phyloP scores from a whole-genome alignment of 2,888 invertebrate species.

The Hypsopygia costalis region DNA sequence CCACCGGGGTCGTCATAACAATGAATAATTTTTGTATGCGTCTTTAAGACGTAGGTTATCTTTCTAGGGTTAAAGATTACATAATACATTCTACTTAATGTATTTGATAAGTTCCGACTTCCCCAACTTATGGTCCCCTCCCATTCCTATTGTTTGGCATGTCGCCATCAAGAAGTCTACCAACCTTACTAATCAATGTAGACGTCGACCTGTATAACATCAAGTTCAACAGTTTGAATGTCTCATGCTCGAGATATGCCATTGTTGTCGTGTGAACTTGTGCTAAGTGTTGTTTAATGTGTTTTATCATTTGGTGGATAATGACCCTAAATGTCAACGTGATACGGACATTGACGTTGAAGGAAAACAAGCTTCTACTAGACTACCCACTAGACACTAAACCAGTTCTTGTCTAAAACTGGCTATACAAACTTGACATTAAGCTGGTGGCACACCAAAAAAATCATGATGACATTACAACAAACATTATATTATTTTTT shows the following conservation, averaged over 20 bases:
- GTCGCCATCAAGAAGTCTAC: no score
- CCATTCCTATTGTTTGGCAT: no score
- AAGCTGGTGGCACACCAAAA: slow-evolving; percentile 2
- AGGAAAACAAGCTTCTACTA: slow-evolving; percentile 4
- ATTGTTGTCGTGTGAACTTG: slow-evolving; percentile 14
- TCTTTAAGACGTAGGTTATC: no score
- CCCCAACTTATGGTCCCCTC: no score
- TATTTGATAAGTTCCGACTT: no score
- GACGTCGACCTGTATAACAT: slow-evolving; percentile 1
- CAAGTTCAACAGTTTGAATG: background rate
- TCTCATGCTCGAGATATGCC: background rate
- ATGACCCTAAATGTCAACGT: background rate
- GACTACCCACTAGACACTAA: slow-evolving; percentile 13
- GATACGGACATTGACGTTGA: background rate
- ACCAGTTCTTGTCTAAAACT: slow-evolving; percentile 12
- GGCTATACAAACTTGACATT: slow-evolving; percentile 6
- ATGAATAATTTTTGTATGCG: background rate
- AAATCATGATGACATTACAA: no score
- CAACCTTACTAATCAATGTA: background rate
- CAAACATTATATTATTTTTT: no score
- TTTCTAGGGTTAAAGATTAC: no score
- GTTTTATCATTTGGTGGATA: background rate
- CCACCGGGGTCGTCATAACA: no score
- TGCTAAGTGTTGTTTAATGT: slow-evolving; percentile 8
- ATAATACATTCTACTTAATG: no score